Evolutionary conservation across 2,113 vertebrate species (phyloP), one percentile per base, ranked within the genome.

Genomic region (Vanacampus margaritifer): DNA sequence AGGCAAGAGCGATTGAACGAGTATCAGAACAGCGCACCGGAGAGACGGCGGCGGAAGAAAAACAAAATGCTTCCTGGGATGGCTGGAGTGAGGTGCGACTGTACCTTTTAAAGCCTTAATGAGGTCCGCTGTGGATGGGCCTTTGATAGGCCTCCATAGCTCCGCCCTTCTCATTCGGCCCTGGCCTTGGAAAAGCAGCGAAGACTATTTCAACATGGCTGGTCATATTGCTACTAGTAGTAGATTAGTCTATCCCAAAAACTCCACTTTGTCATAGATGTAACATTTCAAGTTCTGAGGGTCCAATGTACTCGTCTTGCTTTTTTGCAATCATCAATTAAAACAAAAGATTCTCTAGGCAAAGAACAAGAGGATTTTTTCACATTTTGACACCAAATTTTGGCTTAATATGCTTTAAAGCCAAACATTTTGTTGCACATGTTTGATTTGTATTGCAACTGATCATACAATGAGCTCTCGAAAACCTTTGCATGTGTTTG

Each of bases 51-150:
- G 63, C 39, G 36, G 60, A 59, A 63, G 69, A 51, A 59, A 28
- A 45, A 48, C 46, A 50, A 57, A 64, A 62, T 51, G 69, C 48
- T 69, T 75, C 76, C 62, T 11, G 57, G 82, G 83, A 81, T 54
- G 68, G 73, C 58, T 74, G 67, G 66, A 75, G 64, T 6, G 64
- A 73, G 70, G 75, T 79, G 79, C 61, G 65, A 77, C 74, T 72
- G 64, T 9, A 46, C 53, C 74, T 77, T 77, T 85, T 75, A 66
- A 79, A 79, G 84, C 74, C 32, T 36, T 85, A 88, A 88, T 84
- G 80, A 85, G 83, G 73, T 79, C 77, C 70, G 56, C 39, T 70
- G 78, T 78, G 79, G 74, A 62, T 67, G 75, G 75, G 87, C 78
- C 65, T 84, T 88, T 87, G 72, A 81, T 73, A 69, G 78, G 28